Conservation (phyloP, 2,888 invertebrate genomes). For the Ophion costatus region DNA sequence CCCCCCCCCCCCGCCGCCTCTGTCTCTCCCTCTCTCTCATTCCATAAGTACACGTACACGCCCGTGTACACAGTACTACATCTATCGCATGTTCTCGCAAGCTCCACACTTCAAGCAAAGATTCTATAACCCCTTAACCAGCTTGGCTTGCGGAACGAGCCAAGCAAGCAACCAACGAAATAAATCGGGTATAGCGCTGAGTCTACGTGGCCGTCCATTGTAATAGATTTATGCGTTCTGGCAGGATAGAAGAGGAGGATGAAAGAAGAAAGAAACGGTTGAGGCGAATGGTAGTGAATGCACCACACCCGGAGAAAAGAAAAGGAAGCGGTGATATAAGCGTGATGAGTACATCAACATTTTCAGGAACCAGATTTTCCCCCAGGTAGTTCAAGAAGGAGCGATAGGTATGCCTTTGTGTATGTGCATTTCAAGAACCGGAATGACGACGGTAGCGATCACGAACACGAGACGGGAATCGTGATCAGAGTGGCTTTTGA, state of each 20-base stretch:
- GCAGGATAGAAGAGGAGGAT: conserved; percentile 6
- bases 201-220: conserved; percentile 71
- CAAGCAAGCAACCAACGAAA: conserved; percentile 47
- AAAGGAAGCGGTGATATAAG: conserved; percentile 17
- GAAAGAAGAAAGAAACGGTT: conserved; percentile 29
- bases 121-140: conserved; percentile 29
- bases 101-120: conserved; percentile 33
- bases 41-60: neutral
- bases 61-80: conserved; percentile 2
- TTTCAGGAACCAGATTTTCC: conserved; percentile 30
- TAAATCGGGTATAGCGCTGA: conserved; percentile 60
- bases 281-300: conserved; percentile 1
- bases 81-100: conserved; percentile 27
- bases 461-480: neutral
- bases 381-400: conserved; percentile 13
- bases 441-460: conserved; percentile 32
- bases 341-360: conserved; percentile 20
- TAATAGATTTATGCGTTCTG: conserved; percentile 79
- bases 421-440: conserved; percentile 12
- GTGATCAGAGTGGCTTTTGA: conserved; percentile 65
- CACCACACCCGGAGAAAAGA: conserved; percentile 20
- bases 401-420: conserved; percentile 56
- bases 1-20: too few species aligned
- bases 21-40: too few species aligned
- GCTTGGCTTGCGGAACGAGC: conserved; percentile 25